Evolutionary conservation across 2,797 vertebrate species (phyloP).

Genomic region (Arnoldichthys spilopterus): DNA sequence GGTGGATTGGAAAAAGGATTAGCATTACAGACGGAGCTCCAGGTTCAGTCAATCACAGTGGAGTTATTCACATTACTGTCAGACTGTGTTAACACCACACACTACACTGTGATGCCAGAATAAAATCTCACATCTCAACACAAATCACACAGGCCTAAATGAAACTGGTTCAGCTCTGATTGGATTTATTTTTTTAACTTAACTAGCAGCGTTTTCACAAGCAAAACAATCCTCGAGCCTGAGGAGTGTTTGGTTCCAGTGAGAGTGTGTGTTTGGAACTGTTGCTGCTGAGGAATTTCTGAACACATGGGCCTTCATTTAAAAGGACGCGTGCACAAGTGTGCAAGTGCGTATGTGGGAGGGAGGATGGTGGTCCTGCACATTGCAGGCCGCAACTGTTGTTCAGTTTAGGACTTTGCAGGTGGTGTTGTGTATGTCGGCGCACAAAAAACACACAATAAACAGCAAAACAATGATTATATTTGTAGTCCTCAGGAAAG

Average conservation of each 20-base stretch:
- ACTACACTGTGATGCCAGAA: no score
- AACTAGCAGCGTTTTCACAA: neutral
- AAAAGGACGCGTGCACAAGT: slow-evolving; percentile 49
- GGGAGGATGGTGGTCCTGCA: slow-evolving; percentile 16
- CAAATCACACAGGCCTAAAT: no score
- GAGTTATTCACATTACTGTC: no score
- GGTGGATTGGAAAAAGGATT: neutral
- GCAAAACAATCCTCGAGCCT: slow-evolving; percentile 7
- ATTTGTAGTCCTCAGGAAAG: neutral
- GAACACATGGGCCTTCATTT: slow-evolving; percentile 50
- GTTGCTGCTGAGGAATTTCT: slow-evolving; percentile 53
- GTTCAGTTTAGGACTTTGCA: slow-evolving; percentile 45
- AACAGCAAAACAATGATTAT: neutral
- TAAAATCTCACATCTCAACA: no score
- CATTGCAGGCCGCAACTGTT: slow-evolving; percentile 37
- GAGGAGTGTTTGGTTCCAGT: neutral
- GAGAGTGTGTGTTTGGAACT: slow-evolving; percentile 39
- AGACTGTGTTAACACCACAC: no score
- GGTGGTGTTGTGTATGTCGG: slow-evolving; percentile 31
- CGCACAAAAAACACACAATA: neutral
- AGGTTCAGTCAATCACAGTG: neutral
- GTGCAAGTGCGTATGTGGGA: slow-evolving; percentile 43
- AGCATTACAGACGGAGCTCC: neutral
- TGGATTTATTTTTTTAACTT: neutral
- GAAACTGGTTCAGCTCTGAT: neutral